Conservation (phyloP, 2,113 vertebrate species). For the Thermophis baileyi region DNA sequence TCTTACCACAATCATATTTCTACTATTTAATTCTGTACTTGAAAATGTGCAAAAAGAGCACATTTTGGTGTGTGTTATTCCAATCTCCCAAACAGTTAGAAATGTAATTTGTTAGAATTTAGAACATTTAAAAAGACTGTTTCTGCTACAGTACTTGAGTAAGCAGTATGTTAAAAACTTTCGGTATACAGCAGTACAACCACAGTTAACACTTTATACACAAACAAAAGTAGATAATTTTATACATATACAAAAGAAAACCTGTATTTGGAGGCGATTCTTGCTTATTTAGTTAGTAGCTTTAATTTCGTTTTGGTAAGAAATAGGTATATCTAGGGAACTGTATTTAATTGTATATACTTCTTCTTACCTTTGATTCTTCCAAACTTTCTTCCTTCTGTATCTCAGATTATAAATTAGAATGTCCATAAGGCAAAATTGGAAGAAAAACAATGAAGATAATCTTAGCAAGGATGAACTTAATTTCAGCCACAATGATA, state of each 20-base stretch:
- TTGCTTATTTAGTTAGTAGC: neutral
- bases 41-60: conserved; percentile 27
- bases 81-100: neutral
- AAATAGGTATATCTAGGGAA: neutral
- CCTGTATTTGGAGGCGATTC: neutral
- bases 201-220: neutral
- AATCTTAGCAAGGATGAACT: neutral
- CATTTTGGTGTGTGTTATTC: neutral
- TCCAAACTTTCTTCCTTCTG: neutral
- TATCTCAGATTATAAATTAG: neutral
- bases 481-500: neutral
- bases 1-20: conserved; percentile 30
- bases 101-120: conserved; percentile 6
- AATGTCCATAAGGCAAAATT: neutral
- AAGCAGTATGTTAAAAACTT: rapidly evolving
- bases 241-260: neutral
- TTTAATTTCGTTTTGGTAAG: neutral
- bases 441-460: neutral
- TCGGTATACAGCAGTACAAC: neutral
- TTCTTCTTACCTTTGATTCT: neutral
- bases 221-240: neutral
- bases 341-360: neutral
- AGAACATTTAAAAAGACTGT: neutral
- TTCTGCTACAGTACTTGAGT: neutral
- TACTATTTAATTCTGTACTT: conserved; percentile 31